phyloP scores from a whole-genome alignment of 2,797 vertebrate genomes.

The Aselliscus stoliczkanus region DNA sequence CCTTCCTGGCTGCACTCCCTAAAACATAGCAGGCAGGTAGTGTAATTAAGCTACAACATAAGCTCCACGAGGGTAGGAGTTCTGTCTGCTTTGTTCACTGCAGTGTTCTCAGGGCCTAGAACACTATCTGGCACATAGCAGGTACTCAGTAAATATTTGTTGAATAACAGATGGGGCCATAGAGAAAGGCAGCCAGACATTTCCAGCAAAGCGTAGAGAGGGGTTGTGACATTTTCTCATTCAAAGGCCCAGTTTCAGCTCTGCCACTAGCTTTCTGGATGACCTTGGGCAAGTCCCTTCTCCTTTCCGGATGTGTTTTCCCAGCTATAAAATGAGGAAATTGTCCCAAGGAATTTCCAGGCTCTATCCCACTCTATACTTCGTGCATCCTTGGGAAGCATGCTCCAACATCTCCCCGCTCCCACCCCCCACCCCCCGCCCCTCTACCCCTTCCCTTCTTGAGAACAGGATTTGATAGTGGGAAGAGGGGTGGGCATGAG shows the following conservation, averaged over 20 bases:
- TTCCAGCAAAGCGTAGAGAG: not conserved
- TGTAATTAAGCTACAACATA: not conserved
- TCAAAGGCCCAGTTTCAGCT: not conserved
- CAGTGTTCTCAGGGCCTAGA: not conserved
- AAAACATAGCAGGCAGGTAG: not conserved
- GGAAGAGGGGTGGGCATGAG: not conserved
- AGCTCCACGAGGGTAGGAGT: not conserved
- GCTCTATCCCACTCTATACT: not conserved
- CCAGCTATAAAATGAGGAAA: not conserved
- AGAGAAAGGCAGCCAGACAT: not conserved
- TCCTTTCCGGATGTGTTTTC: not conserved
- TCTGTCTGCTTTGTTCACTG: not conserved
- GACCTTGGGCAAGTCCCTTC: not conserved
- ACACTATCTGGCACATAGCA: not conserved
- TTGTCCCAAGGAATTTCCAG: not conserved
- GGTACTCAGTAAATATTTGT: not conserved
- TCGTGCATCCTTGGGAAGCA: not conserved
- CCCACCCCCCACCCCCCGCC: too few species aligned
- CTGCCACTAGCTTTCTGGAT: not conserved
- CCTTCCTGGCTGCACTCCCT: not conserved
- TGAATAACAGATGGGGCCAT: not conserved
- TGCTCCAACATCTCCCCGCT: too few species aligned
- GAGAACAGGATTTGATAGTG: not conserved
- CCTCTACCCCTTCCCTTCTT: not conserved
- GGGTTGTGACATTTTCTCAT: not conserved